A percentile compares a stretch with the other conserved stretches of the same genome.
These are phyloP conservation scores for Physeter macrocephalus DNA, from an alignment of 2,113 vertebrate species.

Conservation along the genomic window DNA sequence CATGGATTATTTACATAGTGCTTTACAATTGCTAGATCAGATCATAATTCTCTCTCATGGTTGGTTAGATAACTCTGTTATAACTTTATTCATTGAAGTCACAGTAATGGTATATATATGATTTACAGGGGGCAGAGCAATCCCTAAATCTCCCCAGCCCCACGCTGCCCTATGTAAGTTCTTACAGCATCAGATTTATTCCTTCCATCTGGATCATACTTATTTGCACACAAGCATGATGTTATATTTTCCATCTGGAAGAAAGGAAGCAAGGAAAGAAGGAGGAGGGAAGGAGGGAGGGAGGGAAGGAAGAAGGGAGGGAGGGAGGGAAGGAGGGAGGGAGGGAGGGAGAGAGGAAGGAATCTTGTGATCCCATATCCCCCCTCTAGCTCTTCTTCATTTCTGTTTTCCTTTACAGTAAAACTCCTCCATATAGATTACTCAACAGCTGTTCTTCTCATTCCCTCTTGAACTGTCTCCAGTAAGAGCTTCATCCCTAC, in stretches of 20 bases:
- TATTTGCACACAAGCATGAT: neutral
- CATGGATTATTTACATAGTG: slow-evolving; percentile 70
- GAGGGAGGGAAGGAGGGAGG: neutral
- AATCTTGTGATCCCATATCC: neutral
- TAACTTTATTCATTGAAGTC: neutral
- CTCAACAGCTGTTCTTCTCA: neutral
- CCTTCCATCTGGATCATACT: neutral
- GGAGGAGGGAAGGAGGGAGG: too few species aligned
- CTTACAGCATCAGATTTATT: neutral
- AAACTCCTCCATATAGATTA: neutral
- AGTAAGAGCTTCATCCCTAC: neutral
- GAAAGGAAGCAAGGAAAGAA: neutral
- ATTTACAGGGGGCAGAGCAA: neutral
- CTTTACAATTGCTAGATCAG: slow-evolving; percentile 40
- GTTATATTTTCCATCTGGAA: neutral
- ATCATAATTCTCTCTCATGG: slow-evolving; percentile 50
- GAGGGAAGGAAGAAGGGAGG: neutral
- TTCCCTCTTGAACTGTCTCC: neutral
- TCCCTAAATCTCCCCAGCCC: neutral
- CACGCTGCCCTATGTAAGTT: neutral
- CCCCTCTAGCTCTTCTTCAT: neutral
- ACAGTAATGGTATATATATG: neutral
- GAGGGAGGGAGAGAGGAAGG: neutral
- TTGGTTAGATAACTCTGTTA: slow-evolving; percentile 32
- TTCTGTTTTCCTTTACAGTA: neutral